Evolutionary conservation across 2,113 vertebrate species (phyloP).

Genomic region (Tragelaphus strepsiceros): DNA sequence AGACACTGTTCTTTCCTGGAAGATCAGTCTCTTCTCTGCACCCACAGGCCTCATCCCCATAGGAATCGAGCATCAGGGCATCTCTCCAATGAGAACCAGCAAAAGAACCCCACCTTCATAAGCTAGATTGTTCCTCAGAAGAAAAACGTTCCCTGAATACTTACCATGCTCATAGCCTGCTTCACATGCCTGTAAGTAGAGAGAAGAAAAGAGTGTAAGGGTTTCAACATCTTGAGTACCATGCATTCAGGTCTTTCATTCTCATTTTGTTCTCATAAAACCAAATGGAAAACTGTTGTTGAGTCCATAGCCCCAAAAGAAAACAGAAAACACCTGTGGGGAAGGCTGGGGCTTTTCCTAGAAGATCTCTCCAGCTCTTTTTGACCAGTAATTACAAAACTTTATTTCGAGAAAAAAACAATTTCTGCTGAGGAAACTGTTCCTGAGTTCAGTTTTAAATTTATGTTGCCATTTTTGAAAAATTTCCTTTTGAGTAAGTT

Average conservation of each 20-base stretch:
- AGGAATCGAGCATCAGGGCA: not conserved
- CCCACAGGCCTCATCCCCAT: not conserved
- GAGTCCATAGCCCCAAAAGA: not conserved
- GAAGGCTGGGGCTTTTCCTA: not conserved
- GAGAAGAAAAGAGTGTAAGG: not conserved
- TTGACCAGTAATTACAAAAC: not conserved
- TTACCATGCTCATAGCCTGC: not conserved
- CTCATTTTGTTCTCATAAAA: not conserved
- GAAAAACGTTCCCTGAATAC: not conserved
- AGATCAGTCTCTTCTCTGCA: not conserved
- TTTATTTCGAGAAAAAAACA: not conserved
- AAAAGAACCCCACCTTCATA: not conserved
- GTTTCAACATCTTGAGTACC: not conserved
- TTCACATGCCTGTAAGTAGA: not conserved
- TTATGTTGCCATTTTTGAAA: not conserved
- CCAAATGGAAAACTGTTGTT: not conserved
- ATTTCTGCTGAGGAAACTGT: not conserved
- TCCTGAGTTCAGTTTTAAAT: not conserved
- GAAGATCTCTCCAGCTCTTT: not conserved
- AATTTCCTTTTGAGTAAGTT: not conserved
- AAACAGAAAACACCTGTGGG: not conserved
- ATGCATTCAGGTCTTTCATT: not conserved
- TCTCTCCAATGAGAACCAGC: fast-evolving
- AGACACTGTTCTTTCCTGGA: not conserved
- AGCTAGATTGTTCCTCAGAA: not conserved